Evolutionary conservation across 2,888 invertebrate species (phyloP).

Genomic region (Chorisops tibialis): DNA sequence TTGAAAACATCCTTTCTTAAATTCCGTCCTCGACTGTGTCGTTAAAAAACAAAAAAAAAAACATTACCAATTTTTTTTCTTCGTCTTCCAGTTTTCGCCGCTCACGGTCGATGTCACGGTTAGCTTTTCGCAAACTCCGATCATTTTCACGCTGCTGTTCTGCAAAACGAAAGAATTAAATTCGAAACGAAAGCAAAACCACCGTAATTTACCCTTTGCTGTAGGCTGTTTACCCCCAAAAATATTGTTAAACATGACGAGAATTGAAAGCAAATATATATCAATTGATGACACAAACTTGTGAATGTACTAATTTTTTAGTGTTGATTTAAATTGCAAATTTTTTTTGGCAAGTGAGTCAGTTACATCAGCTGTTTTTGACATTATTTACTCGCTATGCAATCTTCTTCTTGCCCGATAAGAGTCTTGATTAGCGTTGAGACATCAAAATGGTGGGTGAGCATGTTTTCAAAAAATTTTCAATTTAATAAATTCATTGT

Average conservation of each 20-base stretch:
- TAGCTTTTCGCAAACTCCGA: slow-evolving; percentile 71
- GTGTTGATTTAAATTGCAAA: no score
- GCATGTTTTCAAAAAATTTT: no score
- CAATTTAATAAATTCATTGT: no score
- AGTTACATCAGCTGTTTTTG: slow-evolving; percentile 11
- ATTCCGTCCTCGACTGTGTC: no score
- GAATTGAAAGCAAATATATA: no score
- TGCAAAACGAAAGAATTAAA: slow-evolving; percentile 42
- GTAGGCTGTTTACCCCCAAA: slow-evolving; percentile 64
- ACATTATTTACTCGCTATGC: not conserved
- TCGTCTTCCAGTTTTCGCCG: slow-evolving; percentile 77
- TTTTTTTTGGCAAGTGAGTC: no score
- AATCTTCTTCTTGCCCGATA: not conserved
- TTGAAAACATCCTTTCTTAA: no score
- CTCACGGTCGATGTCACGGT: slow-evolving; percentile 81
- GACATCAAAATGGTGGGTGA: no score
- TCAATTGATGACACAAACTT: no score
- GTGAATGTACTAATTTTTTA: no score
- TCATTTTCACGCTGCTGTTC: slow-evolving; percentile 85
- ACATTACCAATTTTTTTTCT: slow-evolving; percentile 73
- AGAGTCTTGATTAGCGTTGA: no score
- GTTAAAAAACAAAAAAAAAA: no score
- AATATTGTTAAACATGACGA: slow-evolving; percentile 52
- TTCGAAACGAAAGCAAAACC: not conserved
- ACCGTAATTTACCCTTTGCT: slow-evolving; percentile 58